Evolutionary conservation across 2,797 vertebrate species (phyloP).

Genomic region (Balearica regulorum): DNA sequence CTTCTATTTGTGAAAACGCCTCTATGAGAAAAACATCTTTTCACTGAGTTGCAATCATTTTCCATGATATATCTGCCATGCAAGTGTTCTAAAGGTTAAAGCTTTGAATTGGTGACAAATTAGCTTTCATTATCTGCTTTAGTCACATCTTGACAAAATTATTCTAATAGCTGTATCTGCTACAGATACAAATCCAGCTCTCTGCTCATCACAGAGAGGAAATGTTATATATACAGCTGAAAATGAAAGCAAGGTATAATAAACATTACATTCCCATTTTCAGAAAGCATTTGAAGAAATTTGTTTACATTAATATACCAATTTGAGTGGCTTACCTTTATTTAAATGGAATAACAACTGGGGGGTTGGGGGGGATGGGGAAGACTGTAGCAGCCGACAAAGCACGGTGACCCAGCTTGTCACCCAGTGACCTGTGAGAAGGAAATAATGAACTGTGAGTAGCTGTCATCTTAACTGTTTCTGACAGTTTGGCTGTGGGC

Average conservation of each 20-base stretch:
- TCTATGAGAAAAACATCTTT: neutral
- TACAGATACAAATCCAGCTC: neutral
- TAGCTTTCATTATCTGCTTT: constrained; percentile 48
- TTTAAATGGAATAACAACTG: constrained; percentile 64
- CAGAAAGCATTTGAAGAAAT: constrained; percentile 20
- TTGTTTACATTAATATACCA: constrained; percentile 63
- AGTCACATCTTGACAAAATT: constrained; percentile 21
- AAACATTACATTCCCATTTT: neutral
- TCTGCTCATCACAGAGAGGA: neutral
- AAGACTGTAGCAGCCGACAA: constrained; percentile 80
- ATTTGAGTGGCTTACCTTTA: constrained; percentile 72
- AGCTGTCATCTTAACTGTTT: constrained; percentile 93
- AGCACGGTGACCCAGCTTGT: constrained; percentile 94
- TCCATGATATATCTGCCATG: neutral
- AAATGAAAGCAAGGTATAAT: neutral
- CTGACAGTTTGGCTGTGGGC: constrained; percentile 95
- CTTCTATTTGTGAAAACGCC: neutral
- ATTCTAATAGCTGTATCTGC: neutral
- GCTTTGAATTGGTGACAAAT: neutral
- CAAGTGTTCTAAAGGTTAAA: constrained; percentile 28
- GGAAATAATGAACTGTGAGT: constrained; percentile 99
- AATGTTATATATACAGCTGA: neutral
- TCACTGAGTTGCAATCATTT: neutral
- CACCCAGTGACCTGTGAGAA: constrained; percentile 98
- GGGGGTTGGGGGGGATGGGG: neutral